Conservation (phyloP, 2,113 vertebrate genomes). For the Colistium nudipinnis region DNA sequence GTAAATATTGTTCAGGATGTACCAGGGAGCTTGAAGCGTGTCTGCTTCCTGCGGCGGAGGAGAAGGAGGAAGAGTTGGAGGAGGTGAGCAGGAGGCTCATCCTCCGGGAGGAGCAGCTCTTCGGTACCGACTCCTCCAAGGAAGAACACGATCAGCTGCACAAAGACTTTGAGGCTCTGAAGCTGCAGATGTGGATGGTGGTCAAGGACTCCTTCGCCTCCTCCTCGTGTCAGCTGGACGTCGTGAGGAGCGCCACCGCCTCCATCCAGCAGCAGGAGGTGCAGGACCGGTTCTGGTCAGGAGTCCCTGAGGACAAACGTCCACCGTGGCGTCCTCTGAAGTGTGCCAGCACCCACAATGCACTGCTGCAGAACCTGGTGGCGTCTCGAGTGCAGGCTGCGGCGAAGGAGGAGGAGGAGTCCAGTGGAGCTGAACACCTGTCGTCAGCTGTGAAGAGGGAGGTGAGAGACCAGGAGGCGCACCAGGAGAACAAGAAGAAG, state of each 20-base stretch:
- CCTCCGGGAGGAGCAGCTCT: constrained; percentile 78
- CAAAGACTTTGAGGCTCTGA: constrained; percentile 76
- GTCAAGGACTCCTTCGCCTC: constrained; percentile 77
- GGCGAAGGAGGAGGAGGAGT: constrained; percentile 17
- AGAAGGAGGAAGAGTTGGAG: constrained; percentile 34
- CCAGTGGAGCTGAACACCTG: neutral
- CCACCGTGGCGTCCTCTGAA: constrained; percentile 77
- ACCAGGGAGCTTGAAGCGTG: too few species aligned
- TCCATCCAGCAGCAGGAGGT: constrained; percentile 85
- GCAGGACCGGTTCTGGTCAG: constrained; percentile 79
- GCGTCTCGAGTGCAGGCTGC: constrained; percentile 75
- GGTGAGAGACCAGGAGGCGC: constrained; percentile 55
- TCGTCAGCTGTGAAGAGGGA: constrained; percentile 78
- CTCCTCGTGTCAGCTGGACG: constrained; percentile 47
- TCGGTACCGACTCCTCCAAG: constrained; percentile 37
- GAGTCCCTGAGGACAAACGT: constrained; percentile 14
- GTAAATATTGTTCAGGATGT: too few species aligned
- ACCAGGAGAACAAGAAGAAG: too few species aligned
- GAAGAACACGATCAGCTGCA: constrained; percentile 77
- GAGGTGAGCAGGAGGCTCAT: constrained; percentile 77
- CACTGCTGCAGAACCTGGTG: constrained; percentile 73
- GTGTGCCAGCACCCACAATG: constrained; percentile 82
- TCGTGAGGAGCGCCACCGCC: constrained; percentile 81
- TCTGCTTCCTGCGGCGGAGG: constrained; percentile 21
- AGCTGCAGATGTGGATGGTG: constrained; percentile 72